Percentiles rank a stretch among this genome's conserved stretches.
Conservation (phyloP, 30 jellyfish, hydroid and myxozoan species). For the Morbakka virulenta region DNA sequence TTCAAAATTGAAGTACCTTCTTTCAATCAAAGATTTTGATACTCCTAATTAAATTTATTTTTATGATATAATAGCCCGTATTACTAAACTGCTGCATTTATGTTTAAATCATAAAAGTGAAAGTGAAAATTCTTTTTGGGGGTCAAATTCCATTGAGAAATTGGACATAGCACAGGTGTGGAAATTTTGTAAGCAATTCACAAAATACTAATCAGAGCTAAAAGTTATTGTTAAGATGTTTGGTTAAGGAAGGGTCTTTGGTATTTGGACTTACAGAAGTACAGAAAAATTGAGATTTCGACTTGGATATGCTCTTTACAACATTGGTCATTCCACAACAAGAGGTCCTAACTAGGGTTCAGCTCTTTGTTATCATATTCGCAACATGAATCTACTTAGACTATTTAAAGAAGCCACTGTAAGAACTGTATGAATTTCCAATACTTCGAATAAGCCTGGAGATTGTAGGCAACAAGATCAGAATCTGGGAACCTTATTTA, state of each 20-base stretch:
- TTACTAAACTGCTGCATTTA: constrained; percentile 4
- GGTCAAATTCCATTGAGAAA: background rate
- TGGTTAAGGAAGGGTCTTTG: too few species aligned
- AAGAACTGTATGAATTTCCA: constrained; percentile 15
- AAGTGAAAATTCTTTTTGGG: background rate
- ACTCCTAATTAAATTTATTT: constrained; percentile 27
- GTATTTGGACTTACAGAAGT: too few species aligned
- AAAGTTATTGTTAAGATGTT: too few species aligned
- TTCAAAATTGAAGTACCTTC: constrained; percentile 18
- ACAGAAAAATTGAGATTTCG: too few species aligned
- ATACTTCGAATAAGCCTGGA: constrained; percentile 33
- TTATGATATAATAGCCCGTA: constrained; percentile 45
- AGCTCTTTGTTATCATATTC: constrained; percentile 15
- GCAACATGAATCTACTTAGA: constrained; percentile 23
- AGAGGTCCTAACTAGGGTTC: constrained; percentile 39
- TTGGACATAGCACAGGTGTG: background rate
- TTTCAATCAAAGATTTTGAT: constrained; percentile 49
- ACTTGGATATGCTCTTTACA: constrained; percentile 13
- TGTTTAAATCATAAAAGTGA: background rate
- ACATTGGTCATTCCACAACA: constrained; percentile 11
- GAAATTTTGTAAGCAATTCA: background rate
- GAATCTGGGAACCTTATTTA: constrained; percentile 32
- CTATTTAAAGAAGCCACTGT: constrained; percentile 9
- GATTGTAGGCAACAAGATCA: constrained; percentile 49
- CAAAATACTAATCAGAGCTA: too few species aligned